Conservation (phyloP, 1,140 invertebrate species). For the Leptopilina boulardi region DNA sequence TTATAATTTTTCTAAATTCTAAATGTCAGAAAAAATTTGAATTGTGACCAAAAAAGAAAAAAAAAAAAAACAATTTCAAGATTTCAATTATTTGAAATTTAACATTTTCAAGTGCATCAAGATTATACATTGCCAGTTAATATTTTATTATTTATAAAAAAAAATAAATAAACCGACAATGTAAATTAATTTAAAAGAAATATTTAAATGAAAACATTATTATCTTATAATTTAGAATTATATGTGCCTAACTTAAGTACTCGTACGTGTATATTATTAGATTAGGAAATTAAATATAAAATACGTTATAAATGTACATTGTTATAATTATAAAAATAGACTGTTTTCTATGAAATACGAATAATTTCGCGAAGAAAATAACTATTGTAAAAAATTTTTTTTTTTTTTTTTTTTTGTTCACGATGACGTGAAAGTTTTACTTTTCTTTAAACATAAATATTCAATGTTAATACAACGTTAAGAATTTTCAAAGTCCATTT, state of each 20-base stretch:
- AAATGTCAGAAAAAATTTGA: too few relatives aligned
- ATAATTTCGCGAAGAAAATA: slow-evolving; percentile 31
- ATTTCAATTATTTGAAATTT: slow-evolving; percentile 2
- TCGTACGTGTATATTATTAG: not conserved
- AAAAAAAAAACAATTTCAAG: slow-evolving; percentile 15
- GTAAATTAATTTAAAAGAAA: not conserved
- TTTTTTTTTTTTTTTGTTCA: too few relatives aligned
- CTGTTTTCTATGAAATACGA: slow-evolving; percentile 37
- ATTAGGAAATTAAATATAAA: not conserved
- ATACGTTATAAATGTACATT: not conserved
- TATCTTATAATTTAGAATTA: slow-evolving; percentile 12
- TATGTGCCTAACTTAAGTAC: slow-evolving; percentile 13
- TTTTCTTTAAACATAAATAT: too few relatives aligned
- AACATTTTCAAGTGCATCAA: slow-evolving; percentile 23
- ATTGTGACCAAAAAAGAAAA: too few relatives aligned
- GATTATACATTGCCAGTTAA: slow-evolving; percentile 7
- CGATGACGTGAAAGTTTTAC: too few relatives aligned
- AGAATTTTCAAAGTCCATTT: too few relatives aligned
- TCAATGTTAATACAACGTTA: too few relatives aligned
- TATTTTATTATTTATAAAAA: slow-evolving; percentile 29
- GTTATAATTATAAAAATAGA: slow-evolving; percentile 37
- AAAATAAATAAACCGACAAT: slow-evolving; percentile 12
- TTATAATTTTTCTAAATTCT: too few relatives aligned
- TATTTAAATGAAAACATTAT: too few relatives aligned
- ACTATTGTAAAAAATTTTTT: not conserved